These are phyloP conservation scores for Drosophila saltans DNA, from an alignment of 1,140 invertebrate genomes.

Conservation along the genomic window DNA sequence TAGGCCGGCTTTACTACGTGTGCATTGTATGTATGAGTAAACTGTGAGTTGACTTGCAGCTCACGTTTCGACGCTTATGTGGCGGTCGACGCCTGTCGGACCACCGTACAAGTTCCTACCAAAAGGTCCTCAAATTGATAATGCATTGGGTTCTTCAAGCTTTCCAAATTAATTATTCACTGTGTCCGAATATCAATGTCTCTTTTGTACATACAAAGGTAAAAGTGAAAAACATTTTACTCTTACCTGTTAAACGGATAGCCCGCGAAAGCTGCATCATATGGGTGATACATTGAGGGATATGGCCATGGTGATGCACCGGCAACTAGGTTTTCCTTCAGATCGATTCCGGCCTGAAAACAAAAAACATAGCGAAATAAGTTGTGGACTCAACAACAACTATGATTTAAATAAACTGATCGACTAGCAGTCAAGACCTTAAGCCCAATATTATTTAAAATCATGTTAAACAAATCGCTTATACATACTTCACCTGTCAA, in stretches of 20 bases:
- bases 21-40: not conserved
- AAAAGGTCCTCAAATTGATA: conserved; percentile 1
- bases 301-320: conserved; percentile 93
- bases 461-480: conserved; percentile 83
- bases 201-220: not conserved
- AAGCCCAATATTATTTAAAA: conserved; percentile 76
- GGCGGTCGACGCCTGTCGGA: conserved; percentile 70
- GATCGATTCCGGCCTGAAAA: conserved; percentile 87
- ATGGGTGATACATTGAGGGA: conserved; percentile 94
- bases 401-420: conserved; percentile 33
- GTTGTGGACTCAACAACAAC: conserved; percentile 34
- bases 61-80: conserved; percentile 58
- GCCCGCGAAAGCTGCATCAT: conserved; percentile 93
- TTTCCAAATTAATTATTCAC: not conserved
- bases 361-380: conserved; percentile 8
- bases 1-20: not conserved
- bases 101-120: conserved; percentile 53
- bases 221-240: conserved; percentile 24
- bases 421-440: conserved; percentile 59
- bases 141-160: not conserved
- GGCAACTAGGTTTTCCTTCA: conserved; percentile 93
- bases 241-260: conserved; percentile 97
- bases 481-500: conserved; percentile 51
- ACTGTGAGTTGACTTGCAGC: conserved; percentile 25
- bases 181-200: not conserved